phyloP scores from a whole-genome alignment of 1,140 invertebrate species.

The Meteorus sp. region DNA sequence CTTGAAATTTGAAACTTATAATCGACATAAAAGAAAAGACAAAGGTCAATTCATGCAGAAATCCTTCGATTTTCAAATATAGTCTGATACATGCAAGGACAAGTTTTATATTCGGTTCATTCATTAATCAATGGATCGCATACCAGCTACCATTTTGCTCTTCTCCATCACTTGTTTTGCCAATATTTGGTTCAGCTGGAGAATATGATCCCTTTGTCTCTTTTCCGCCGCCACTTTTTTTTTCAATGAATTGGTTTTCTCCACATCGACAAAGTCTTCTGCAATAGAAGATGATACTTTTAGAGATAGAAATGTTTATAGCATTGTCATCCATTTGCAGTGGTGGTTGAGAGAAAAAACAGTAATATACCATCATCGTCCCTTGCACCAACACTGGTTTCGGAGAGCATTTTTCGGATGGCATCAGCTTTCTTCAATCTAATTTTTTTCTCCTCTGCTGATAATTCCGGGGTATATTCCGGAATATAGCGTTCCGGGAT shows the following conservation, averaged over 20 bases:
- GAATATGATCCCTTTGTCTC: slow-evolving; percentile 80
- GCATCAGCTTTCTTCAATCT: slow-evolving; percentile 85
- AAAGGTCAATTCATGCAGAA: too few relatives aligned
- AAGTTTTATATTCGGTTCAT: neutral
- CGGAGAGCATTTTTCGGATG: slow-evolving; percentile 87
- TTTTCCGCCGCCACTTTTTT: slow-evolving; percentile 78
- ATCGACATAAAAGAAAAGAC: too few relatives aligned
- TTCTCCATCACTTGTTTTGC: slow-evolving; percentile 93
- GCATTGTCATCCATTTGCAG: neutral
- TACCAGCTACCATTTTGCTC: slow-evolving; percentile 92
- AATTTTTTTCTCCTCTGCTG: slow-evolving; percentile 79
- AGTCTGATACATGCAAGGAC: slow-evolving; percentile 17
- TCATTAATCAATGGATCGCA: slow-evolving; percentile 39
- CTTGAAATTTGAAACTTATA: too few relatives aligned
- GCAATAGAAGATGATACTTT: slow-evolving; percentile 26
- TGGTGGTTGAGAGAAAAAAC: slow-evolving; percentile 1
- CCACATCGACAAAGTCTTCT: slow-evolving; percentile 50
- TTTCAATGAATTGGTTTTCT: slow-evolving; percentile 53
- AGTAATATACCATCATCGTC: slow-evolving; percentile 41
- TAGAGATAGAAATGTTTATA: too few relatives aligned
- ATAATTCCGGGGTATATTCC: slow-evolving; percentile 79
- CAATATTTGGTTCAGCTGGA: slow-evolving; percentile 87
- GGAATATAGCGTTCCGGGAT: slow-evolving; percentile 92
- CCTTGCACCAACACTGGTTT: slow-evolving; percentile 60
- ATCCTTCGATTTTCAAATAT: too few relatives aligned